Evolutionary conservation across 2,113 vertebrate species (phyloP), one percentile per base, ranked within the genome.

Genomic region (Cinclus cinclus): DNA sequence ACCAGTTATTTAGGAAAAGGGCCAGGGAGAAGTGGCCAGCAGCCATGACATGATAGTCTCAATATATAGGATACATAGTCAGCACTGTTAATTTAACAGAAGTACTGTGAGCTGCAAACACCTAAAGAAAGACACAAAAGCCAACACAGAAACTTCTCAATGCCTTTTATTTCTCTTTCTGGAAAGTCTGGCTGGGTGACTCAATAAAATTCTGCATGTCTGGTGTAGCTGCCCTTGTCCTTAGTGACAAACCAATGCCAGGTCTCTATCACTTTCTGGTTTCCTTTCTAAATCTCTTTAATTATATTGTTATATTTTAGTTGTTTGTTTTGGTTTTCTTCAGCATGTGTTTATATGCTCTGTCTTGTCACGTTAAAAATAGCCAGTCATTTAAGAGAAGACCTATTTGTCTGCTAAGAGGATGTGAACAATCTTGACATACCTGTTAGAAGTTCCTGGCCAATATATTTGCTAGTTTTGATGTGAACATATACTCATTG

Each of bases 221-320:
- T 96, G 79, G 20, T 20, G 2, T 33, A 80, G 82, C 35, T 47
- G 63, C 33, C 50, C 44, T 5, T 28, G 30, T 50, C 78, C 63
- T 76, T 33, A 20, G 53, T 76, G 84, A 59, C 52, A 68, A 74
- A 23, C 39, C 83, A 46, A 53, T 80, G 63, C 53, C 71, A 60
- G 49, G 47, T 52, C 22, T 71, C 55, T 21, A n/a, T 68, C 20
- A 13, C 55, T 67, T 92, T 83, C 67, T 81, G 49, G 20, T 92
- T 77, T 74, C 59, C 24, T 78, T 93, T 86, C 50, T 80, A 89
- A 90, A 89, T 50, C 13, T 70, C 69, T 90, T 91, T 62, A 69
- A 73, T 85, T 35, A 41, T 7, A 28, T 62, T 71, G n/a, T 63
- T 83, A 23, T 18, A 49, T 83, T 91, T 67, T 79, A 68, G 55